phyloP scores from a whole-genome alignment of 2,113 vertebrate genomes.

The Gymnarchus niloticus region DNA sequence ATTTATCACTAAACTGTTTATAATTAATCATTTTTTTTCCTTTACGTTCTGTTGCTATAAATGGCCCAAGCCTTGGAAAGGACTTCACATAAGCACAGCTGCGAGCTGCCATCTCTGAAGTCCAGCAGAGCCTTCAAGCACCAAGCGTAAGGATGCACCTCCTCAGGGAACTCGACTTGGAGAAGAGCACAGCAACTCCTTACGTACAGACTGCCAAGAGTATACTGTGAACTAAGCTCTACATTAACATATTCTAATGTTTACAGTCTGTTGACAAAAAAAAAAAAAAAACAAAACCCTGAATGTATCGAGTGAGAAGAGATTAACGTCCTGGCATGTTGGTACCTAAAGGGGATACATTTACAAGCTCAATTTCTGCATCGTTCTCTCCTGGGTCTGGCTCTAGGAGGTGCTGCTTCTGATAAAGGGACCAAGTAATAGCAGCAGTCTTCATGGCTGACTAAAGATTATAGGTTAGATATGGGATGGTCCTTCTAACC shows the following conservation, averaged over 20 bases:
- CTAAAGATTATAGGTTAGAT: background rate
- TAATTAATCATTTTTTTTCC: constrained; percentile 6
- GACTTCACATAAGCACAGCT: background rate
- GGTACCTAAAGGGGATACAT: background rate
- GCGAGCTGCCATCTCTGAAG: background rate
- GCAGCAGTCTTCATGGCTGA: background rate
- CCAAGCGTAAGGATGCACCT: background rate
- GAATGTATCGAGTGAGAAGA: background rate
- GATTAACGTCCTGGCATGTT: constrained; percentile 2
- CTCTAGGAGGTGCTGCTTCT: background rate
- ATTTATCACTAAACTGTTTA: constrained; percentile 2
- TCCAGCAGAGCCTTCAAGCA: background rate
- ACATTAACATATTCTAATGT: constrained; percentile 2
- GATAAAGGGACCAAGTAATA: background rate
- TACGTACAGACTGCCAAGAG: background rate
- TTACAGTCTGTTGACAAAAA: background rate
- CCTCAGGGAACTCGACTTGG: background rate
- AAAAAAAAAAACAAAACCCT: background rate
- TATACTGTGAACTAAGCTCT: background rate
- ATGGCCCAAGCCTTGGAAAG: constrained; percentile 2
- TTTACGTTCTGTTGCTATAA: background rate
- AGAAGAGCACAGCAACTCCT: background rate
- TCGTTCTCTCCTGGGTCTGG: background rate
- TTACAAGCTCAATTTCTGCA: background rate
- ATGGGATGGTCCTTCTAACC: too few species aligned